Conservation (phyloP, 2,113 vertebrate species). For the Nanorana parkeri region DNA sequence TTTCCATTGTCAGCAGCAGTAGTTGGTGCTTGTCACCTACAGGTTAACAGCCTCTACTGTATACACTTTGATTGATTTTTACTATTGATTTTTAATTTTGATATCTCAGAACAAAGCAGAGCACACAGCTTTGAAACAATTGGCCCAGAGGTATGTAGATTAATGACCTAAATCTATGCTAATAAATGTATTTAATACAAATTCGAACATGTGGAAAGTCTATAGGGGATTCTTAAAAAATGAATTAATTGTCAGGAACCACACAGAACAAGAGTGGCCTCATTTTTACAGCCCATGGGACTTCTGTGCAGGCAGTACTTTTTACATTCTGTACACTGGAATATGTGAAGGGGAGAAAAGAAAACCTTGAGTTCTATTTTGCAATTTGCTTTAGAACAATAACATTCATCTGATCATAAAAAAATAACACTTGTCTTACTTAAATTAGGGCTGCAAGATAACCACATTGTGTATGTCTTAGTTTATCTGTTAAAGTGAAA, state of each 20-base stretch:
- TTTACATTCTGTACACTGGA: constrained; percentile 1
- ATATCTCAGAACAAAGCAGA: neutral
- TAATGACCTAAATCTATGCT: constrained; percentile 56
- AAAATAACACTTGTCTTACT: constrained; percentile 12
- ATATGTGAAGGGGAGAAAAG: neutral
- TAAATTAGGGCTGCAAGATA: neutral
- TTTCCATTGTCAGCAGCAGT: no score
- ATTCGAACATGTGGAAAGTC: constrained; percentile 39
- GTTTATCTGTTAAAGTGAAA: no score
- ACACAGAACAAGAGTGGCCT: constrained; percentile 50
- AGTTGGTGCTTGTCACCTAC: no score
- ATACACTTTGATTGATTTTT: neutral
- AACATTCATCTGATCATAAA: constrained; percentile 4
- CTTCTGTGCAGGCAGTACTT: neutral
- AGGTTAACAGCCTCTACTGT: no score
- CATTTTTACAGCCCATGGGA: constrained; percentile 42
- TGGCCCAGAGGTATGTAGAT: constrained; percentile 43
- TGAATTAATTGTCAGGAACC: constrained; percentile 53
- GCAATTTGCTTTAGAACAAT: neutral
- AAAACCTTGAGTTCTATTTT: neutral
- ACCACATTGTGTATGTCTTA: no score
- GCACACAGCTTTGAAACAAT: neutral
- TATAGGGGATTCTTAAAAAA: constrained; percentile 48
- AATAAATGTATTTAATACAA: constrained; percentile 57
- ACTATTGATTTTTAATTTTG: neutral